Base-by-base conservation (phyloP, 2,888 invertebrate species). In the Andrena fulva region DNA sequence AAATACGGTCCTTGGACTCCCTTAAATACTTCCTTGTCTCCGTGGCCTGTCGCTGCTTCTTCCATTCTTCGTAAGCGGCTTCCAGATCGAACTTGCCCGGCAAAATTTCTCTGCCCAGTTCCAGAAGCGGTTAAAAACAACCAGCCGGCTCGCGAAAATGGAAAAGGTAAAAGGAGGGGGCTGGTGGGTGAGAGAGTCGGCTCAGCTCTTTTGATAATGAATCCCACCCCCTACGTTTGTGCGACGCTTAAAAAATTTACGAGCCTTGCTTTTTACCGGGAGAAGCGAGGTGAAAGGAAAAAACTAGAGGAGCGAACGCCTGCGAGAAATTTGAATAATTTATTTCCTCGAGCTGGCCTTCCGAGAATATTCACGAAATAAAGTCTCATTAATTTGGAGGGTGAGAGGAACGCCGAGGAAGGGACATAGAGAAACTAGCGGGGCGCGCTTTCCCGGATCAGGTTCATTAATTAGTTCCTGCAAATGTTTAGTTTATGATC, bases 71-170 rank as follows among this genome's bases (percentile, higher is more conserved):
- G 56, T 31, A 66, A 16, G 76, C 79, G 12, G 29, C 29, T 29
- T 33, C 66, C 31, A 87, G 63, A 50, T 89, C 82, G 50, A 89
- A 90, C 78, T 71, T 83, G 2, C 27, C 80, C 0, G 79, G 27
- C 5, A 81, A 60, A 27, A 85, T 10, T 16, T 77, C 62, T 54
- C 89, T 89, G 2, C 42, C n/a, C 60, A 16, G 62, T 71, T 62
- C 62, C 16, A 54, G 20, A 24, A 62, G 56, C 70, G 56, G 64
- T 76, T 69, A 76, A 63, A 68, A 69, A 20, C 59, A 29, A 60
- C 16, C 62, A 12, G 31, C 35, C 3, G 48, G 29, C 7, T 29
- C 12, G 24, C 6, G 35, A 20, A 52, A 33, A 16, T 42, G 12
- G 16, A 42, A 0, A 0, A 7, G 48, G 56, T 24, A 12, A 10